Conservation (phyloP, 2,113 vertebrate species). For the Nothoprocta pentlandii region DNA sequence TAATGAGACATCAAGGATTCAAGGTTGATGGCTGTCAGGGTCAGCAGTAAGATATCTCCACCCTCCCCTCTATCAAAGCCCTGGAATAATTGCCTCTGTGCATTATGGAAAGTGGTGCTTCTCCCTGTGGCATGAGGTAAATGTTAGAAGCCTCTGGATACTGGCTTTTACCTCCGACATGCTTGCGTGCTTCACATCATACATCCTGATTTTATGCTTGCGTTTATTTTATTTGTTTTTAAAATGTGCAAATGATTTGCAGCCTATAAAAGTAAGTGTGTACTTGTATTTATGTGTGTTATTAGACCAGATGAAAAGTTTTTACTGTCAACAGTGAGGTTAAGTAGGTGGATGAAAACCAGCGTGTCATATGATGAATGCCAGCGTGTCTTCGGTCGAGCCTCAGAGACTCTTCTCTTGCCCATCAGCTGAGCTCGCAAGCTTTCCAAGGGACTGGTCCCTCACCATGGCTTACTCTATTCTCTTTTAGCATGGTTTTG, state of each 20-base stretch:
- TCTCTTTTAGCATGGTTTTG: not conserved
- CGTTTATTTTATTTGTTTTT: not conserved
- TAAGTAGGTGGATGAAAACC: not conserved
- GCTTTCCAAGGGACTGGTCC: not conserved
- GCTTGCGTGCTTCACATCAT: fast-evolving
- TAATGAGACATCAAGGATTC: not conserved
- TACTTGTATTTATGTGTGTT: not conserved
- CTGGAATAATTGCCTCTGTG: not conserved
- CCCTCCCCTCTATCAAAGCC: not conserved
- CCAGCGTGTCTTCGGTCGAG: not conserved
- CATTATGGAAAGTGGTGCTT: not conserved
- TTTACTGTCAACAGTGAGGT: not conserved
- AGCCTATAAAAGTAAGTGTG: not conserved
- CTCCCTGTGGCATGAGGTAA: fast-evolving
- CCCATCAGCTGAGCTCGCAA: not conserved
- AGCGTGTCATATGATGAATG: not conserved
- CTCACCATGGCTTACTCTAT: not conserved
- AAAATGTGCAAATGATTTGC: not conserved
- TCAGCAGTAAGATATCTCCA: not conserved
- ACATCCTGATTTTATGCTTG: fast-evolving
- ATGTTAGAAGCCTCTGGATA: not conserved
- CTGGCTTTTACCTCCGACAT: not conserved
- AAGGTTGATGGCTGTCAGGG: not conserved
- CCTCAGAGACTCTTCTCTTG: not conserved
- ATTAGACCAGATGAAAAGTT: not conserved